phyloP scores from a whole-genome alignment of 2,113 vertebrate genomes.

The Indicator maculatus region DNA sequence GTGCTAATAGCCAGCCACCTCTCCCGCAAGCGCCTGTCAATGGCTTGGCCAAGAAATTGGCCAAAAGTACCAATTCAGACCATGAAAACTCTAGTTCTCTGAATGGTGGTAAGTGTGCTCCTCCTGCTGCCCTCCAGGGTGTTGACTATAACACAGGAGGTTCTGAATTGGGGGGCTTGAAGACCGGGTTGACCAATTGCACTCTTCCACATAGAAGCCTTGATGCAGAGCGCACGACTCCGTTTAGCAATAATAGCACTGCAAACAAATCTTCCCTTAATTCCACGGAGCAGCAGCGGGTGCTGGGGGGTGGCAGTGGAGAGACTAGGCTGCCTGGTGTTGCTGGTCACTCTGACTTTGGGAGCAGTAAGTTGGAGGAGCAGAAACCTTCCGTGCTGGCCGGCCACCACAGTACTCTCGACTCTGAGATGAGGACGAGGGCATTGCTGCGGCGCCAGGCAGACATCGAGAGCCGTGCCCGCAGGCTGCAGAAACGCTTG shows the following conservation, averaged over 20 bases:
- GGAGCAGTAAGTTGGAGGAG: constrained; percentile 75
- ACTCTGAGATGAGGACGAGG: constrained; percentile 86
- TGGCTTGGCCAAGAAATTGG: constrained; percentile 93
- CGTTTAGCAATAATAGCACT: constrained; percentile 80
- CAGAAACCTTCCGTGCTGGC: constrained; percentile 70
- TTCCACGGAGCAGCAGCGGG: constrained; percentile 67
- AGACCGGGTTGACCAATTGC: constrained; percentile 81
- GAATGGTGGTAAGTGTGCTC: constrained; percentile 84
- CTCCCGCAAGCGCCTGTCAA: constrained; percentile 86
- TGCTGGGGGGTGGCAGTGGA: constrained; percentile 66
- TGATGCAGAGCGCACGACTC: constrained; percentile 71
- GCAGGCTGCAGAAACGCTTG: constrained; percentile 91
- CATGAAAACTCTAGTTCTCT: constrained; percentile 83
- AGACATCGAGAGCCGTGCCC: constrained; percentile 89
- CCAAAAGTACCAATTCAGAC: constrained; percentile 82
- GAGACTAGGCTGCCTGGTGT: constrained; percentile 56
- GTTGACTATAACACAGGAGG: constrained; percentile 69
- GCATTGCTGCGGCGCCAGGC: constrained; percentile 86
- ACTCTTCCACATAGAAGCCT: constrained; percentile 82
- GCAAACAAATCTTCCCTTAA: constrained; percentile 75
- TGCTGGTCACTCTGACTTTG: constrained; percentile 39
- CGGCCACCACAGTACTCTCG: constrained; percentile 75
- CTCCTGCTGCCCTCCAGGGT: constrained; percentile 65
- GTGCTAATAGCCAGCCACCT: constrained; percentile 83
- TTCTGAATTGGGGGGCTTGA: constrained; percentile 80